Base-by-base conservation (phyloP, 2,113 vertebrate species). In the Oreochromis aureus region DNA sequence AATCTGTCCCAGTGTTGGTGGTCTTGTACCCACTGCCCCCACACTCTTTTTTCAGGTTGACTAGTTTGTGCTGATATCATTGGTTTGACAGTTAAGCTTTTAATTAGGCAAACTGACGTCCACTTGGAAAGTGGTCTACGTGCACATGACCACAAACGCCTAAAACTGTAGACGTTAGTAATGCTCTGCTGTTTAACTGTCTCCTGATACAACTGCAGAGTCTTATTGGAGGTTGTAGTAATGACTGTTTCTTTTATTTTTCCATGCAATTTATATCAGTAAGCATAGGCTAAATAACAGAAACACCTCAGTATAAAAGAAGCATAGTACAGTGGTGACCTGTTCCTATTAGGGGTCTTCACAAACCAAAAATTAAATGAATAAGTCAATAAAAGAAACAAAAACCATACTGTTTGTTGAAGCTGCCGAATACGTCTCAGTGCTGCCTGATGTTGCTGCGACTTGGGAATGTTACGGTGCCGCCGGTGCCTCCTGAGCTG, bases 341-440 rank as follows among this genome's bases (percentile, higher is more conserved):
- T 51, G 46, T 78, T 78, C 73, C 73, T 51, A 19, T 51, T 51
- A 19, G 24, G 27, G 24, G 24, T 78, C 19, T 69, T 69, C 13
- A 24, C 9, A 56, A 81, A 51, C 5, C 12, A 54, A 53, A 39
- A 61, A n/a, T 80, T 1, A 55, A 80, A 59, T 7, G 5, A 80
- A 7, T n/a, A 2, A 30, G 18, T 36, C 1, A 51, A 18, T n/a
- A 19, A 53, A 46, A 66, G 71, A 5, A 56, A 53, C 4, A 63
- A 27, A 13, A 39, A 19, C 53, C 73, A 11, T 91, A 98, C 97
- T 86, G 95, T 97, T 69, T 96, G 97, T 48, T 97, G 96, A 56
- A 97, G 95, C 90, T 97, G 97, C 34, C 94, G 96, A 76, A 95
- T 91, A 1, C 95, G 95, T 55, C 93, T 95, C 2, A 88, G 90